These are phyloP conservation scores for Drosophila rufa DNA, from an alignment of 1,140 invertebrate species.

Conservation along the genomic window DNA sequence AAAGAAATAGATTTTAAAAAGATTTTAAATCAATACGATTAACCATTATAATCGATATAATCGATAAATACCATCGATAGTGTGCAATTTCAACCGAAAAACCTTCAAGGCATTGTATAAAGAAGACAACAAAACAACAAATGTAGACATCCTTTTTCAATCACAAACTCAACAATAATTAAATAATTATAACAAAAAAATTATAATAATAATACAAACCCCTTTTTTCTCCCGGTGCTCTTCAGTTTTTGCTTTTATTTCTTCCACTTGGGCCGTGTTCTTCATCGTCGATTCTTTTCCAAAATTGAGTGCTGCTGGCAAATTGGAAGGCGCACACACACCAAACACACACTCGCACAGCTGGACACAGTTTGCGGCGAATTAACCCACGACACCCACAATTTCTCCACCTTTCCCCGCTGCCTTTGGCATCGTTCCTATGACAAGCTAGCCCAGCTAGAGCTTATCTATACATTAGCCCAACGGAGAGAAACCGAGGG, in stretches of 20 bases:
- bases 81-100: no score
- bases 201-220: background rate
- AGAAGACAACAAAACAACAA: no score
- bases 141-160: no score
- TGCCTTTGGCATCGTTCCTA: constrained; percentile 26
- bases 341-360: background rate
- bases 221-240: background rate
- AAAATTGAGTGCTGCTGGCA: constrained; percentile 36
- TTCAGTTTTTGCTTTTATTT: constrained; percentile 12
- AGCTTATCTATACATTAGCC: constrained; percentile 66
- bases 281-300: constrained; percentile 24
- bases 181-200: background rate
- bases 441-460: constrained; percentile 12
- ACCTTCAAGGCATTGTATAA: no score
- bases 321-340: constrained; percentile 20
- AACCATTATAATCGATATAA: no score
- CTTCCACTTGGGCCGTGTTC: constrained; percentile 17
- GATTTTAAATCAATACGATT: no score
- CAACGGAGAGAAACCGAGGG: background rate
- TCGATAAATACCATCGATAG: no score
- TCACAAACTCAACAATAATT: no score
- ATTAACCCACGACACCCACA: constrained; percentile 7
- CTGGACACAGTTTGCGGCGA: constrained; percentile 35
- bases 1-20: no score
- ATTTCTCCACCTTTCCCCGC: background rate